Evolutionary conservation across 2,888 invertebrate genomes (phyloP).

Genomic region (Lathronympha strigana): DNA sequence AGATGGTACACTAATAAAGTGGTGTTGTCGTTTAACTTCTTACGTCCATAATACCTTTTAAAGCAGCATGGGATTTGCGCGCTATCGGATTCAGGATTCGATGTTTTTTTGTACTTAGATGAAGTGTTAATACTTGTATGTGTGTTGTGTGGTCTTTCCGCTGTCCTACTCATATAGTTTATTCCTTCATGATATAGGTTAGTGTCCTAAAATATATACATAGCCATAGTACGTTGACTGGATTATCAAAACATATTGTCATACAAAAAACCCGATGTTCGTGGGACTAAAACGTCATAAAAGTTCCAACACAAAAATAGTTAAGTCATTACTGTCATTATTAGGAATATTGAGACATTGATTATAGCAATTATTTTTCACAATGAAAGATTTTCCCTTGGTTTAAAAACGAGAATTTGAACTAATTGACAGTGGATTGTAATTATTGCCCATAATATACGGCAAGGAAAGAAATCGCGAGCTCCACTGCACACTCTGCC

Average conservation of each 20-base stretch:
- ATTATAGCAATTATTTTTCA: neutral
- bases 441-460: constrained; percentile 17
- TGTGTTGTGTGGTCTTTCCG: neutral
- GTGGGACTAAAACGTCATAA: too few relatives aligned
- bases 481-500: constrained; percentile 26
- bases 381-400: neutral
- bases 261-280: too few relatives aligned
- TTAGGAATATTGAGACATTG: too few relatives aligned
- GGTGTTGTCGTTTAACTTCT: constrained; percentile 7
- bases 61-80: neutral
- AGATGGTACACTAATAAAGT: constrained; percentile 3
- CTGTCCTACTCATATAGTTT: constrained; percentile 1
- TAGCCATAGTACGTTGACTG: too few relatives aligned
- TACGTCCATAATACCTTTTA: constrained; percentile 17
- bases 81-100: constrained; percentile 27
- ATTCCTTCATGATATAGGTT: too few relatives aligned
- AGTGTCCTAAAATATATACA: too few relatives aligned
- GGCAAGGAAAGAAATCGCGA: constrained; percentile 25
- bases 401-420: neutral
- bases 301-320: too few relatives aligned
- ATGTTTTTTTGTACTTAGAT: constrained; percentile 6
- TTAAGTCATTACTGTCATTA: too few relatives aligned
- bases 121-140: constrained; percentile 2
- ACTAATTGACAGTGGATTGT: constrained; percentile 8
- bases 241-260: too few relatives aligned